These are phyloP conservation scores for Pluvialis apricaria DNA, from an alignment of 2,113 vertebrate genomes.

Conservation along the genomic window DNA sequence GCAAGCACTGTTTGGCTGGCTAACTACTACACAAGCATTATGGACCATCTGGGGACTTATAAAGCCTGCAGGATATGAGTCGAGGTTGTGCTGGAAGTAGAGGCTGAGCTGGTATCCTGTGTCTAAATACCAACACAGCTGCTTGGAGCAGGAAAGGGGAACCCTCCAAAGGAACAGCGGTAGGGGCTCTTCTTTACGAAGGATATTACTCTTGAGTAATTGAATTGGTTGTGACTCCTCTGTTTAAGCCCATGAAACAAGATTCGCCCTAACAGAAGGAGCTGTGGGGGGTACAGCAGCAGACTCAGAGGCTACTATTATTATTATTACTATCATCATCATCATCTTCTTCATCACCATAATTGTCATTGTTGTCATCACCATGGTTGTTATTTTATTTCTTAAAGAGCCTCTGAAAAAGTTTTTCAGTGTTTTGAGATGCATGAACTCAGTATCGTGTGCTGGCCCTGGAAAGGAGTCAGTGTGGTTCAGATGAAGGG, in stretches of 20 bases:
- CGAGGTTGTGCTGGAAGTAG: slow-evolving; percentile 49
- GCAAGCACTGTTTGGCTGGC: slow-evolving; percentile 49
- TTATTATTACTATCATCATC: neutral
- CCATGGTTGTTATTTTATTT: neutral
- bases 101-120: slow-evolving; percentile 60
- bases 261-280: slow-evolving; percentile 17
- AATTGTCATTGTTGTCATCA: neutral
- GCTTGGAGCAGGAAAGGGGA: slow-evolving; percentile 53
- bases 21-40: slow-evolving; percentile 5
- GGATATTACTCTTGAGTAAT: slow-evolving; percentile 43
- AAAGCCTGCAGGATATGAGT: slow-evolving; percentile 30
- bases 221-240: slow-evolving; percentile 36
- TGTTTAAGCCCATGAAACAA: slow-evolving; percentile 39
- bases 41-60: slow-evolving; percentile 63
- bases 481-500: neutral
- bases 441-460: neutral
- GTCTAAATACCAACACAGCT: slow-evolving; percentile 68
- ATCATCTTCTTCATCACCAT: neutral
- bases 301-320: neutral
- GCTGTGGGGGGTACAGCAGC: neutral
- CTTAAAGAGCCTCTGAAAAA: neutral
- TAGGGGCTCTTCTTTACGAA: slow-evolving; percentile 23
- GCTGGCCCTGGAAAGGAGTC: neutral
- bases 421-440: neutral
- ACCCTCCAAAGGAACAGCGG: slow-evolving; percentile 5